Conservation (phyloP, 2,888 invertebrate species). For the Cephus runcator region DNA sequence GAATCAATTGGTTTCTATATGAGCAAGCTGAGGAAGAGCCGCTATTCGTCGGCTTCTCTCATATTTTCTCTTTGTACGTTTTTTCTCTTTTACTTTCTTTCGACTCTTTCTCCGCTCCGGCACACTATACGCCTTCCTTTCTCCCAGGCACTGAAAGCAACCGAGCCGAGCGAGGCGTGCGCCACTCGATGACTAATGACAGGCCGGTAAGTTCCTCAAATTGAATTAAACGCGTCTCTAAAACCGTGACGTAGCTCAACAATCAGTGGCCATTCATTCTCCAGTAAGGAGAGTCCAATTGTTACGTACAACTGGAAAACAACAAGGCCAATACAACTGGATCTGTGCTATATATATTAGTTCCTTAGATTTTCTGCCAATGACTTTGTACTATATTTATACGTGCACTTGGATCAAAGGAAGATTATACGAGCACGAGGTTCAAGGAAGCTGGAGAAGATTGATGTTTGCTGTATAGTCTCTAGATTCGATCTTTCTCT, state of each 20-base stretch:
- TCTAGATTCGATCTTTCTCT: not conserved
- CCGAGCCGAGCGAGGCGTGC: slow-evolving; percentile 30
- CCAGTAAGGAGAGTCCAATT: slow-evolving; percentile 17
- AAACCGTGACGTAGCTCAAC: slow-evolving; percentile 24
- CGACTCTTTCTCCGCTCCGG: slow-evolving; percentile 8
- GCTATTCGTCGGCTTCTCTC: slow-evolving; percentile 4
- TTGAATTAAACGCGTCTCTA: slow-evolving; percentile 22
- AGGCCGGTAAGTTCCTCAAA: slow-evolving; percentile 14
- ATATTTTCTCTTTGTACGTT: slow-evolving; percentile 10
- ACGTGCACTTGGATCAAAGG: not conserved
- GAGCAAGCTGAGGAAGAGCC: not conserved
- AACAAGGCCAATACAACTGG: not conserved
- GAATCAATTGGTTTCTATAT: slow-evolving; percentile 36
- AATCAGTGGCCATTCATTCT: slow-evolving; percentile 28
- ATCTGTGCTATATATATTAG: not conserved
- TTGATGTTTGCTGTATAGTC: not conserved
- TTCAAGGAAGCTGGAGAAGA: not conserved
- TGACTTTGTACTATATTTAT: not conserved
- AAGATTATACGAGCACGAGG: not conserved
- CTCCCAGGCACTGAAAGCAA: slow-evolving; percentile 24
- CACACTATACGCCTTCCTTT: slow-evolving; percentile 5
- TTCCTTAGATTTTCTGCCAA: not conserved
- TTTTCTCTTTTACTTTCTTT: slow-evolving; percentile 26
- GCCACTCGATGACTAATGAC: slow-evolving; percentile 39
- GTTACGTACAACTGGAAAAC: slow-evolving; percentile 19